Base-by-base conservation (phyloP, 2,888 invertebrate species). In the Scaeva pyrastri region DNA sequence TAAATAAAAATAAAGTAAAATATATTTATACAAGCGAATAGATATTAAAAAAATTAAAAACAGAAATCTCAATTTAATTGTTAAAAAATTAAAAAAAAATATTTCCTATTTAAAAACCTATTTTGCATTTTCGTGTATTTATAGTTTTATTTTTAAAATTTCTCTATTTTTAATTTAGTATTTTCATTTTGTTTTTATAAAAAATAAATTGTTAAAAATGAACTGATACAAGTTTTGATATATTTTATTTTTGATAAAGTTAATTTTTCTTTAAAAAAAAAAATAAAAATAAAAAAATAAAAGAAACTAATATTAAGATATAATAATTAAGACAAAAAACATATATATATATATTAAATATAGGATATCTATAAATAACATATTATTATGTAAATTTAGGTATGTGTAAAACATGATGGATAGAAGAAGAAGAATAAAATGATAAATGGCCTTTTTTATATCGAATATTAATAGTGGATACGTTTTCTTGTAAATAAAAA, bases 381-480 rank as follows among this genome's bases (percentile, higher is more conserved):
- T 2, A n/a, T 31, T 31, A 31, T 31, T 31, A 68, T 48, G 19
- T 50, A 50, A 36, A 26, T 39, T 26, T 52, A 52, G 19, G 56
- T 56, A 41, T 71, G 56, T 71, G 71, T 71, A 75, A 75, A 79
- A 79, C 71, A 78, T 83, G 31, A 83, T 62, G 58, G 55, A 77
- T 31, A 48, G 31, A 50, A 14, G 26, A 52, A 23, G 56, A 71
- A 43, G 73, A 43, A 74, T 43, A 72, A 79, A 66, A 71, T 68
- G 58, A 79, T 74, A 86, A 86, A 86, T 86, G 86, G 86, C 86
- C 86, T 86, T 86, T 83, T 86, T 86, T 86, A 86, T 86, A 86
- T 86, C 77, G 77, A 86, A 82, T 81, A 86, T 81, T 77, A n/a
- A 39, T 68, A 86, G 80, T 71, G 43, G 77, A 80, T 81, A 77